Base-by-base conservation (phyloP, 2,888 invertebrate species). In the Drosophila emarginata region DNA sequence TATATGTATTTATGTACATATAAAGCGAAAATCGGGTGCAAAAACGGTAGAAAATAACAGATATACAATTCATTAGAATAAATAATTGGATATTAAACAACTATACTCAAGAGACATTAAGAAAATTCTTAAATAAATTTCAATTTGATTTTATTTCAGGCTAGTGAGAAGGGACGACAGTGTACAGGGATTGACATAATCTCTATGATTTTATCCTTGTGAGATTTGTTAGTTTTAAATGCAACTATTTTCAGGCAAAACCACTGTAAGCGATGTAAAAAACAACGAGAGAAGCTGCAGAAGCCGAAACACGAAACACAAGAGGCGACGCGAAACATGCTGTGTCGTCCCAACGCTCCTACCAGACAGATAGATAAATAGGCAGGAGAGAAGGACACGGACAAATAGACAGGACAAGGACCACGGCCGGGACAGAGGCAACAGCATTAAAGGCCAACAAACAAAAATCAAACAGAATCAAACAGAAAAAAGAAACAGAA, bases 201-300 rank as follows among this genome's bases (percentile, higher is more conserved):
- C 12, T 36, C 36, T 36, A 36, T 12, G 28, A 12, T 4, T 12
- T 2, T 12, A 12, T 12, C 36, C 4, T 36, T 36, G 1, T 36
- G 2, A 36, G 12, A 2, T 36, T 36, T 12, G 11, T 12, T 12
- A 12, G 36, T n/a, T 37, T n/a, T 37, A 4, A 37, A 37, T 37
- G 37, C 32, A 32, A 32, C 37, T n/a, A 45, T 4, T 45, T 45
- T 1, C 4, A 21, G 18, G 12, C 11, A 12, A 21, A 21, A 11
- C 45, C 45, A 45, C 45, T 45, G 45, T 45, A 21, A 1, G 45
- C 45, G 57, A 54, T 54, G 54, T 54, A 36, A 54, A 32, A 54
- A 57, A 23, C 37, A 36, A 32, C 57, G 57, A 57, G 57, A 39
- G 57, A 36, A 57, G 37, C 36, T 28, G 53, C 53, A 56, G 15